phyloP scores from a whole-genome alignment of 2,888 invertebrate genomes.

The Alentia gelatinosa region DNA sequence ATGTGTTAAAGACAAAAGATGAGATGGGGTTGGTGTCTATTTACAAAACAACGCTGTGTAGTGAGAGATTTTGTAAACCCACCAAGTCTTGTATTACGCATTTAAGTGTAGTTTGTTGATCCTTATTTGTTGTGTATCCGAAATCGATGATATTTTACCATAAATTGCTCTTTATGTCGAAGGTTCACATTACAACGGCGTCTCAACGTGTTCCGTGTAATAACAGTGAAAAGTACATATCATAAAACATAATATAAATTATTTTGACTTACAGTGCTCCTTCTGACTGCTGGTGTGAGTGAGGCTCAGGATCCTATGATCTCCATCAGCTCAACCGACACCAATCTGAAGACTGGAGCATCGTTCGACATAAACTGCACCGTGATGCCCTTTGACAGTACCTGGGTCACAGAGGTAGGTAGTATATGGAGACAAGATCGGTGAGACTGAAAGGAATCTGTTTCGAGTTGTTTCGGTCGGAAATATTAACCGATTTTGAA shows the following conservation, averaged over 20 bases:
- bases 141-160: background rate
- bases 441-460: background rate
- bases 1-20: no score
- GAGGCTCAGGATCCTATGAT: background rate
- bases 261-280: background rate
- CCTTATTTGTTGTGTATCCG: background rate
- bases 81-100: background rate
- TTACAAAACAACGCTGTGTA: no score
- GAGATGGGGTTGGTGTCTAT: no score
- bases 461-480: background rate
- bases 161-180: no score
- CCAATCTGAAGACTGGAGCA: background rate
- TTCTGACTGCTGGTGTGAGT: background rate
- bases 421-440: background rate
- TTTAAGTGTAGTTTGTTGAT: background rate
- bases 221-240: background rate
- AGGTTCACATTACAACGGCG: background rate
- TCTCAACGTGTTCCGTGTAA: background rate
- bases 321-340: background rate
- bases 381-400: background rate
- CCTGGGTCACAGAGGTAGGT: background rate
- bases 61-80: no score
- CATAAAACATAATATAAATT: no score
- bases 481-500: background rate
- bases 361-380: background rate